Conservation (phyloP, 2,113 vertebrate genomes). For the Xiphophorus hellerii region DNA sequence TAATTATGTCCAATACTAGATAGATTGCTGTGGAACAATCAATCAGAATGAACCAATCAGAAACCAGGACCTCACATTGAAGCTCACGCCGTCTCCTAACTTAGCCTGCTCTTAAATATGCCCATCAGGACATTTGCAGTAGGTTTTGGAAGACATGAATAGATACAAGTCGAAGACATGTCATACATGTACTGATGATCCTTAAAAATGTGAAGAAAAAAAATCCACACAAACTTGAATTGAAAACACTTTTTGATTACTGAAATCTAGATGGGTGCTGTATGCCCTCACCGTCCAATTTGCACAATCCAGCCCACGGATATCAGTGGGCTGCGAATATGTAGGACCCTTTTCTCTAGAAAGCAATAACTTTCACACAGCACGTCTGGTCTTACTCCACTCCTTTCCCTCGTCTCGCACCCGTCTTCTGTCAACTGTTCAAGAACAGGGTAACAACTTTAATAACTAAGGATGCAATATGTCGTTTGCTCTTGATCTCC, state of each 20-base stretch:
- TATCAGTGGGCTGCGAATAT: slow-evolving; percentile 64
- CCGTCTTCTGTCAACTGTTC: slow-evolving; percentile 24
- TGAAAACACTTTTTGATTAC: slow-evolving; percentile 25
- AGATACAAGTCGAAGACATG: slow-evolving; percentile 14
- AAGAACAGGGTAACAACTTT: slow-evolving; percentile 61
- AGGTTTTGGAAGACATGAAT: slow-evolving; percentile 22
- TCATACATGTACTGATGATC: slow-evolving; percentile 9
- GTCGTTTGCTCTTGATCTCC: slow-evolving; percentile 25
- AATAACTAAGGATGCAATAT: slow-evolving; percentile 69
- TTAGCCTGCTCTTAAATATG: slow-evolving; percentile 14
- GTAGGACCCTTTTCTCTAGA: slow-evolving; percentile 65
- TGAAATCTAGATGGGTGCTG: slow-evolving; percentile 31
- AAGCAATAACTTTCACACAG: slow-evolving; percentile 78
- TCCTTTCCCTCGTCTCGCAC: slow-evolving; percentile 17
- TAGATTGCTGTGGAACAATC: slow-evolving; percentile 81
- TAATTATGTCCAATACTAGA: slow-evolving; percentile 68
- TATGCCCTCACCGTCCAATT: slow-evolving; percentile 55
- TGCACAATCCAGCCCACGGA: slow-evolving; percentile 71
- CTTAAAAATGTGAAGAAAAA: slow-evolving; percentile 2
- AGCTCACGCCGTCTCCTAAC: slow-evolving; percentile 20
- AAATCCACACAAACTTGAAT: slow-evolving; percentile 15
- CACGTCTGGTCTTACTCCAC: slow-evolving; percentile 46
- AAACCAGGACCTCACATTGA: slow-evolving; percentile 59
- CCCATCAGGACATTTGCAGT: slow-evolving; percentile 24
- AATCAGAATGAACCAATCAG: slow-evolving; percentile 58